These are phyloP conservation scores for Phymanthus crucifer DNA, from an alignment of 92 coral and sea anemone genomes.

Conservation along the genomic window DNA sequence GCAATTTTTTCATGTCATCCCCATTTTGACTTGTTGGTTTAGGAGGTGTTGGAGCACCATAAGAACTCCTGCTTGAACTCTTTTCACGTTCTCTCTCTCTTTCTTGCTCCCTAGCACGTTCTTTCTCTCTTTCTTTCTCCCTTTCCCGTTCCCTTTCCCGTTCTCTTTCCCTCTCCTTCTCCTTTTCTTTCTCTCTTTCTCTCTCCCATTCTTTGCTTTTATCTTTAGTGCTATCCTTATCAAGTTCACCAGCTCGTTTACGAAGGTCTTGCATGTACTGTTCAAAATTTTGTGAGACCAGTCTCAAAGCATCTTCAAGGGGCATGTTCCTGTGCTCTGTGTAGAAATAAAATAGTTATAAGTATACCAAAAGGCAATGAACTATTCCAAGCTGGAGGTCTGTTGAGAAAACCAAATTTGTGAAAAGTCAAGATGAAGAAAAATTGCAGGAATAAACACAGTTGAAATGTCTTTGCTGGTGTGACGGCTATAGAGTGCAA, in stretches of 20 bases:
- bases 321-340: slow-evolving; percentile 99
- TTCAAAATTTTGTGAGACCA: slow-evolving; percentile 98
- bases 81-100: slow-evolving; percentile 28
- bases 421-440: neutral
- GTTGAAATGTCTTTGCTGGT: too few species aligned
- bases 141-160: slow-evolving; percentile 8
- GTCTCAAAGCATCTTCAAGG: slow-evolving; percentile 97
- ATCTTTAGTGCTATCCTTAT: slow-evolving; percentile 36
- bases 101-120: slow-evolving; percentile 24
- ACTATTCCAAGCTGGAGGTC: neutral
- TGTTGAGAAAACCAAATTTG: slow-evolving; percentile 12
- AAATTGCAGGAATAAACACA: neutral
- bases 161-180: slow-evolving; percentile 12
- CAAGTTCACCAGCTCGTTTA: slow-evolving; percentile 67
- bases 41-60: slow-evolving; percentile 38
- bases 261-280: slow-evolving; percentile 99
- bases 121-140: neutral
- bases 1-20: slow-evolving; percentile 63
- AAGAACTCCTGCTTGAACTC: slow-evolving; percentile 16
- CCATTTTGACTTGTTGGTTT: slow-evolving; percentile 41
- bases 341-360: slow-evolving; percentile 81
- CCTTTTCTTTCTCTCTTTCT: slow-evolving; percentile 10
- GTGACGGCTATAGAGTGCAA: too few species aligned
- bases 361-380: slow-evolving; percentile 26
- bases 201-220: slow-evolving; percentile 32